Evolutionary conservation across 2,888 invertebrate genomes (phyloP), one percentile per base, ranked within the genome.

Genomic region (Drosophila formosana): DNA sequence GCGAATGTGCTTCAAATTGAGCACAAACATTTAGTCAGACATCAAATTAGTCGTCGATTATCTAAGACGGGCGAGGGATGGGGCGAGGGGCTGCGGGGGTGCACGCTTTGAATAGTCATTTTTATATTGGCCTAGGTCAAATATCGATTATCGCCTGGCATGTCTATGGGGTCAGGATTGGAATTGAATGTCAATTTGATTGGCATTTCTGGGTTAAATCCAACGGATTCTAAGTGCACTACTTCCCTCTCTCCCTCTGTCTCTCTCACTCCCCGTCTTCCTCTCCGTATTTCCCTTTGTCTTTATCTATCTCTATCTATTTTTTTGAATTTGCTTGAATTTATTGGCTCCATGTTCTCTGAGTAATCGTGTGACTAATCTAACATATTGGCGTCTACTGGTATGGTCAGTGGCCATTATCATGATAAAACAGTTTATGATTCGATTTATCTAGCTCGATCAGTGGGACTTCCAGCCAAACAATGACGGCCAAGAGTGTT

Each of bases 151-250:
- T 82, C 86, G 65, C 66, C 34, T 30, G 47, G 62, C 74, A 51
- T 58, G 56, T 58, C 46, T 67, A 66, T 88, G 73, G 72, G 87
- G 84, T 81, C 87, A 84, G 78, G 78, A 82, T 79, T 75, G 55
- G 71, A 81, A 82, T 84, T 89, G 85, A 85, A 85, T 86, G 85
- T 87, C 89, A 87, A 75, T 84, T 76, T 86, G 85, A 86, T 84
- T 82, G 85, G 72, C 85, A 76, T 55, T 78, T 78, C 74, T 75
- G 75, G 75, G 75, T 63, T 64, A 34, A 8, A 64, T 23, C 23
- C 53, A 37, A 55, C 45, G 49, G 46, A 75, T 47, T 75, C 62
- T 62, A 53, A 41, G 13, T 45, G 13, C 56, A 37, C 26, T 26
- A 9, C 25, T 45, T n/a, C 4, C 23, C 45, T 8, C n/a, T 25